Evolutionary conservation across 2,797 vertebrate species (phyloP).

Genomic region (Lepus oiostolus): DNA sequence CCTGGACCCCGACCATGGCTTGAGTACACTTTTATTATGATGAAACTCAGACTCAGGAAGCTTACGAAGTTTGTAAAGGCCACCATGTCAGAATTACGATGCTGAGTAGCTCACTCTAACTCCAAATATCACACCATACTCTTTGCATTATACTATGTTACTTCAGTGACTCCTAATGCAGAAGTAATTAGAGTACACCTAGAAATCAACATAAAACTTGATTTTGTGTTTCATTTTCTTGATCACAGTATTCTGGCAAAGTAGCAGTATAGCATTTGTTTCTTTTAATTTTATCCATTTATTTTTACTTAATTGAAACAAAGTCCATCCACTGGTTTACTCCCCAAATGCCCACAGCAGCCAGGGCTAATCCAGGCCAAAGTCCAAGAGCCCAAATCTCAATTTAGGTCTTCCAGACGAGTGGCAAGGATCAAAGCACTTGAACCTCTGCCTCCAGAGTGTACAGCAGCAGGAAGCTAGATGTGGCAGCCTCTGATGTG

Average conservation of each 20-base stretch:
- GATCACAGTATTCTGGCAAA: slow-evolving; percentile 33
- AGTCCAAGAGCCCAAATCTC: no score
- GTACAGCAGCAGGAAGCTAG: no score
- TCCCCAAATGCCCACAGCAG: no score
- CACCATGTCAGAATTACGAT: slow-evolving; percentile 15
- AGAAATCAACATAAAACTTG: slow-evolving; percentile 52
- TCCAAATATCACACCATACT: slow-evolving; percentile 18
- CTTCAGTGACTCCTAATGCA: slow-evolving; percentile 5
- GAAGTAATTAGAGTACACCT: slow-evolving; percentile 27
- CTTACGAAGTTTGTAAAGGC: slow-evolving; percentile 49
- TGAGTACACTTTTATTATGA: slow-evolving; percentile 69
- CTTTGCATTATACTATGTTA: slow-evolving; percentile 22
- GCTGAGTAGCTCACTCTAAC: slow-evolving; percentile 41
- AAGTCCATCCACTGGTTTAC: no score
- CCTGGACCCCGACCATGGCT: slow-evolving; percentile 84
- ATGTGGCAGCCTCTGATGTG: no score
- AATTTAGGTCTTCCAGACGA: no score
- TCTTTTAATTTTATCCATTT: no score
- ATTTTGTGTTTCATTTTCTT: slow-evolving; percentile 43
- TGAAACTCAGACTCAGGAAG: slow-evolving; percentile 11
- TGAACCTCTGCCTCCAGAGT: no score
- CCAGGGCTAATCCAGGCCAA: no score
- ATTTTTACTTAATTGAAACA: no score
- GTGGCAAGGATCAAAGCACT: no score
- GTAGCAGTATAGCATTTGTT: background rate